Base-by-base conservation (phyloP, 1,140 invertebrate genomes). In the Thaumetopoea pityocampa region DNA sequence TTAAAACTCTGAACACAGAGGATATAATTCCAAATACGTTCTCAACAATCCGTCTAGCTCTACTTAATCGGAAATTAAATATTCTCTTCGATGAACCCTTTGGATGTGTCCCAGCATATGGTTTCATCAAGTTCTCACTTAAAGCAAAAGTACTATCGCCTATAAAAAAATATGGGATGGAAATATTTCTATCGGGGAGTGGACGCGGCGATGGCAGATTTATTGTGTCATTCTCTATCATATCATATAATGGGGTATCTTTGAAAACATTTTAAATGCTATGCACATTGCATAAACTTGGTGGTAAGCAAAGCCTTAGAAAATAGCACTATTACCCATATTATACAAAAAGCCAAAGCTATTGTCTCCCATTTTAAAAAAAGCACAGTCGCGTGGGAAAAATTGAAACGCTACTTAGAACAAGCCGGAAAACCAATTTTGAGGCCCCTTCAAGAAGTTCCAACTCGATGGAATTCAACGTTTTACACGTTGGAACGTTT, bases 81-180 rank as follows among this genome's bases (percentile, higher is more conserved):
- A 34, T 34, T 22, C 19, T 34, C 9, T 34, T 19, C 23, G 17
- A 18, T 32, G 29, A 32, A 18, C 29, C 19, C 9, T 18, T 18
- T 2, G 17, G 2, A 32, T 18, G 29, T 28, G 5, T 2, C 11
- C 19, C 19, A 7, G 18, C n/a, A 35, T 35, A 35, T 11, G 32
- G 32, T 20, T 16, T 8, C 32, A 35, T 35, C 8, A 35, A 10
- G 29, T 41, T 41, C 30, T 10, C 20, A 30, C 20, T 8, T 22
- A 41, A 26, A 7, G 14, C 37, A 26, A 41, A 41, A 20, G 37
- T 27, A 18, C 30, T 27, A 30, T 41, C 37, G 15, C 17, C 37
- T 10, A 41, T 27, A 41, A 41, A 22, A n/a, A 41, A 26, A 41
- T 30, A 17, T 30, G 37, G 37, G 11, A 30, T 23, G 6, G 22